Evolutionary conservation across 2,797 vertebrate species (phyloP).

Genomic region (Sus cebifrons): DNA sequence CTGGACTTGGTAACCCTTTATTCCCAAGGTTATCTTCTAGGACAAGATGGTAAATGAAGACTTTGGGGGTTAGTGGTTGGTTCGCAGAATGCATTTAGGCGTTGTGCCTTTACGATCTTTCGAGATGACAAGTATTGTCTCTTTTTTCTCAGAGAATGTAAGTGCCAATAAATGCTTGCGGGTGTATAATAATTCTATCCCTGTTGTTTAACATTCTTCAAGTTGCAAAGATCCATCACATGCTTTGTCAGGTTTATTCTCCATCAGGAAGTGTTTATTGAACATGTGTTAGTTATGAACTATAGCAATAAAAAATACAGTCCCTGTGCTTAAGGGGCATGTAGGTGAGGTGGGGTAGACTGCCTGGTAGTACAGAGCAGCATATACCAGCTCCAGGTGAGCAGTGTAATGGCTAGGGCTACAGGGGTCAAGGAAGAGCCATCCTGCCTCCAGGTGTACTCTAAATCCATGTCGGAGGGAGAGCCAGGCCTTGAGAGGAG

Average conservation of each 20-base stretch:
- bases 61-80: neutral
- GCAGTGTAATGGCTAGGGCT: neutral
- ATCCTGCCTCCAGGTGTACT: neutral
- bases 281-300: constrained; percentile 22
- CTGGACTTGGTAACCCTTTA: constrained; percentile 32
- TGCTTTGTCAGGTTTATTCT: constrained; percentile 40
- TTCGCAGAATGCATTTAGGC: constrained; percentile 29
- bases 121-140: neutral
- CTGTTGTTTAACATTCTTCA: constrained; percentile 25
- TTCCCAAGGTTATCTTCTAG: neutral
- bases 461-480: neutral
- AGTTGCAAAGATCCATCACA: neutral
- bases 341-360: neutral
- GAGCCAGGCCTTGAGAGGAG: neutral
- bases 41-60: constrained; percentile 35
- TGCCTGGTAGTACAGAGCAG: neutral
- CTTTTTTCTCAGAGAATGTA: constrained; percentile 13
- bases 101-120: constrained; percentile 2
- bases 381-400: neutral
- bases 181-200: neutral
- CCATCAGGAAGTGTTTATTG: constrained; percentile 45
- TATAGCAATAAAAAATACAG: neutral
- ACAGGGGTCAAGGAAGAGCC: neutral
- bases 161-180: constrained; percentile 8
- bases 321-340: neutral